Base-by-base conservation (phyloP, 1,140 invertebrate genomes). In the Atta texana region DNA sequence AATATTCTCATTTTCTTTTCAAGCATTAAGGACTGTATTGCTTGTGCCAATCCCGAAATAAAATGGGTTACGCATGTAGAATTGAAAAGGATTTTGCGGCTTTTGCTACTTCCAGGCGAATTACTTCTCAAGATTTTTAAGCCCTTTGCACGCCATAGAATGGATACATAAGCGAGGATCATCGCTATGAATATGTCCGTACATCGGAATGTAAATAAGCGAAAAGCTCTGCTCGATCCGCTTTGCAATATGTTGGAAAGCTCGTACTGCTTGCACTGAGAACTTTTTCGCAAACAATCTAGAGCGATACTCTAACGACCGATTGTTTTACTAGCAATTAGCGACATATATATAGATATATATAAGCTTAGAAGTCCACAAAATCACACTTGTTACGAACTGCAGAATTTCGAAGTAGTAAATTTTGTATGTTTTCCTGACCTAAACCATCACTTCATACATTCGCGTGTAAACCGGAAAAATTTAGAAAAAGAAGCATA, bases 261-360 rank as follows among this genome's bases (percentile, higher is more conserved):
- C 80, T 59, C 51, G 53, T 24, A 31, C 51, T 24, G 39, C 34
- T 74, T 66, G 34, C 34, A 14, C 39, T n/a, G 51, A 57, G 14
- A 82, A 59, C 39, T 82, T 74, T 82, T 74, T 74, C 34, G 39
- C 55, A 82, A 74, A 74, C 39, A 59, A 59, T 18, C 39, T 64
- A 71, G 10, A 82, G 12, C 24, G 24, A 7, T 39, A 24, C 12
- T 82, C 80, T 74, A 61, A 82, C 39, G 69, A 82, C 39, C 68
- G 55, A 82, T 82, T 82, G 80, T 74, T 82, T 72, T 49, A 55
- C 39, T 24, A 21, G 80, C 55, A 82, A 82, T 82, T 82, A 82
- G 39, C 4, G 39, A 59, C 24, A 49, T 31, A 31, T 82, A 49
- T 28, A 49, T 1, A 49, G 21, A 31, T 74, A 49, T 28, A 49